Evolutionary conservation across 2,888 invertebrate genomes (phyloP).

Genomic region (Ectobius pallidus): DNA sequence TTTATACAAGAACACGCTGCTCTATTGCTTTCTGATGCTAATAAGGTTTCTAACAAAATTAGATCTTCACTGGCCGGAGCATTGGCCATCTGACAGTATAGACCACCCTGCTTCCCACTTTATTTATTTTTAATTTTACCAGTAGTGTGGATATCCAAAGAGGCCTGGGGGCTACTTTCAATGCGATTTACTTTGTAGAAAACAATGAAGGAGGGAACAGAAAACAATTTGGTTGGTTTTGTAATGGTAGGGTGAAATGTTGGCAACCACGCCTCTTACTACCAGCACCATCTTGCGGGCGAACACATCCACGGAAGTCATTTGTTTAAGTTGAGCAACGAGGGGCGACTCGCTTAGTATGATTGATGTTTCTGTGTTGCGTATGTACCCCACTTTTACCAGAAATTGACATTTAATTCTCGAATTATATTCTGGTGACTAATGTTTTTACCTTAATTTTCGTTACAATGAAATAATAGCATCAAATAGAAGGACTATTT

Average conservation of each 20-base stretch:
- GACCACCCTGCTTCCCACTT: slow-evolving; percentile 16
- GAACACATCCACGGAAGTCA: slow-evolving; percentile 9
- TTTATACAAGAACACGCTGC: too few species aligned
- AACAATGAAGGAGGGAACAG: slow-evolving; percentile 3
- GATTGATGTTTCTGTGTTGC: slow-evolving; percentile 3
- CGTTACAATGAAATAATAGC: too few species aligned
- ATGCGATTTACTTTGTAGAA: slow-evolving; percentile 5
- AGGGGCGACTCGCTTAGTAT: neutral
- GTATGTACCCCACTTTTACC: too few species aligned
- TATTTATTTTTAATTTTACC: slow-evolving; percentile 20
- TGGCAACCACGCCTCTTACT: neutral
- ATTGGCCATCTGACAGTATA: slow-evolving; percentile 3
- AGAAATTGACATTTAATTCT: too few species aligned
- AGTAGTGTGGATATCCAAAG: slow-evolving; percentile 4
- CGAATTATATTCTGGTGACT: too few species aligned
- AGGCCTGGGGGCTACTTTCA: slow-evolving; percentile 1
- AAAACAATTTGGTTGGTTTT: slow-evolving; percentile 17
- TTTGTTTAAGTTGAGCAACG: slow-evolving; percentile 14
- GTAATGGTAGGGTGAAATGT: slow-evolving; percentile 9
- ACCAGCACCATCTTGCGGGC: slow-evolving; percentile 20
- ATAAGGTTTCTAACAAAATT: too few species aligned
- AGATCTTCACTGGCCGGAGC: neutral
- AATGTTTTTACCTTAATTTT: too few species aligned
- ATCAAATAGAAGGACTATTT: too few species aligned
- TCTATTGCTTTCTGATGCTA: too few species aligned